These are phyloP conservation scores for Chaetorhynchus papuensis DNA, from an alignment of 2,113 vertebrate genomes.

Conservation along the genomic window DNA sequence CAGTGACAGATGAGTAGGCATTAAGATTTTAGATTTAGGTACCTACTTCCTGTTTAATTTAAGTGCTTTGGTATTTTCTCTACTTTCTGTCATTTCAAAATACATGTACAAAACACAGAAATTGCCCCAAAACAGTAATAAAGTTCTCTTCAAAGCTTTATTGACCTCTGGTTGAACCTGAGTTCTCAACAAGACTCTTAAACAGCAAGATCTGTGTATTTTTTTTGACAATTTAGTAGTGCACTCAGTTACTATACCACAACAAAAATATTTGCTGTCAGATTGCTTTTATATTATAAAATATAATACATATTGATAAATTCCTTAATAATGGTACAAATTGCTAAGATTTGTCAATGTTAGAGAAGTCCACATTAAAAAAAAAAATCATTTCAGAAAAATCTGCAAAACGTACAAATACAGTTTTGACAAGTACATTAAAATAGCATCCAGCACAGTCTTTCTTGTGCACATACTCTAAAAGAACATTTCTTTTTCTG, in stretches of 20 bases:
- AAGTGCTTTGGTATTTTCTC: not conserved
- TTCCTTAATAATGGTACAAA: not conserved
- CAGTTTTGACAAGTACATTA: not conserved
- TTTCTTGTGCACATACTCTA: not conserved
- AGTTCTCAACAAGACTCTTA: not conserved
- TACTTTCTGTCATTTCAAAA: not conserved
- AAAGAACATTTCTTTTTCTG: not conserved
- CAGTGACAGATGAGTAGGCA: not conserved
- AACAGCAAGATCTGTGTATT: not conserved
- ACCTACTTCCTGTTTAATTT: not conserved
- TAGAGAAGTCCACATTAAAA: not conserved
- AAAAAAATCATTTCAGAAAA: not conserved
- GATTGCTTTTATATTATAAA: not conserved
- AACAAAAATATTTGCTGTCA: not conserved
- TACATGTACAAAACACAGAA: not conserved
- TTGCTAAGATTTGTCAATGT: not conserved
- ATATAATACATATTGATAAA: not conserved
- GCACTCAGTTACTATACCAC: not conserved
- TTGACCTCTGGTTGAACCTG: not conserved
- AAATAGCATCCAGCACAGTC: not conserved
- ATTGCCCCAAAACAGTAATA: not conserved
- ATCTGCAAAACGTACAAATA: not conserved
- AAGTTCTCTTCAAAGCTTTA: not conserved
- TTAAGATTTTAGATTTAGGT: not conserved
- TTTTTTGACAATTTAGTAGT: not conserved